Evolutionary conservation across 2,888 invertebrate species (phyloP).

Genomic region (Morpho helenor): DNA sequence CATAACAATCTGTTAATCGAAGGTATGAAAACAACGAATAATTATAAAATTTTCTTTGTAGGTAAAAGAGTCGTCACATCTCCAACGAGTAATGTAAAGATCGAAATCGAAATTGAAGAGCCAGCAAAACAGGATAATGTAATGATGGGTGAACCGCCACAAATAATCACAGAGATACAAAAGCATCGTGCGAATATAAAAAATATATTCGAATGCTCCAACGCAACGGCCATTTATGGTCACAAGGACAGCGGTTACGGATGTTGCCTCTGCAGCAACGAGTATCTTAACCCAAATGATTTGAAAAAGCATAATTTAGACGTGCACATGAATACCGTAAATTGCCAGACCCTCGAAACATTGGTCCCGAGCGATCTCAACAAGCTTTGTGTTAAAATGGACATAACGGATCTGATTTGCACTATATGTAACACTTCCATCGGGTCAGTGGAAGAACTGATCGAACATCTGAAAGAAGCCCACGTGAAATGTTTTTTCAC

Average conservation of each 20-base stretch:
- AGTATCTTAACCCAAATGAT: constrained; percentile 32
- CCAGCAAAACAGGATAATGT: constrained; percentile 14
- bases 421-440: constrained; percentile 38
- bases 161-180: constrained; percentile 25
- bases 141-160: constrained; percentile 14
- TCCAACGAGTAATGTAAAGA: constrained; percentile 3
- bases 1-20: neutral
- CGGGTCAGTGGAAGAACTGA: constrained; percentile 33
- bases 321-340: constrained; percentile 28
- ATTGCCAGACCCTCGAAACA: constrained; percentile 27
- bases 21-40: constrained; percentile 11
- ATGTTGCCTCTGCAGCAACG: constrained; percentile 37
- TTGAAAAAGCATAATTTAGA: constrained; percentile 39
- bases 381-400: constrained; percentile 39
- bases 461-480: constrained; percentile 35
- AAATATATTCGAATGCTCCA: constrained; percentile 34
- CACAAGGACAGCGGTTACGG: constrained; percentile 34
- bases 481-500: constrained; percentile 36
- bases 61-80: constrained; percentile 22
- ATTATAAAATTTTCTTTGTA: constrained; percentile 27
- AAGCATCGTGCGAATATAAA: constrained; percentile 31
- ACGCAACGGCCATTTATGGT: constrained; percentile 43
- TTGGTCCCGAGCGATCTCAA: constrained; percentile 27
- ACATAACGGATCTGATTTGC: constrained; percentile 44
- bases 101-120: constrained; percentile 14